Percentiles rank a stretch among this genome's conserved stretches.
phyloP scores from a whole-genome alignment of 2,113 vertebrate genomes.

The Myotis brandtii region DNA sequence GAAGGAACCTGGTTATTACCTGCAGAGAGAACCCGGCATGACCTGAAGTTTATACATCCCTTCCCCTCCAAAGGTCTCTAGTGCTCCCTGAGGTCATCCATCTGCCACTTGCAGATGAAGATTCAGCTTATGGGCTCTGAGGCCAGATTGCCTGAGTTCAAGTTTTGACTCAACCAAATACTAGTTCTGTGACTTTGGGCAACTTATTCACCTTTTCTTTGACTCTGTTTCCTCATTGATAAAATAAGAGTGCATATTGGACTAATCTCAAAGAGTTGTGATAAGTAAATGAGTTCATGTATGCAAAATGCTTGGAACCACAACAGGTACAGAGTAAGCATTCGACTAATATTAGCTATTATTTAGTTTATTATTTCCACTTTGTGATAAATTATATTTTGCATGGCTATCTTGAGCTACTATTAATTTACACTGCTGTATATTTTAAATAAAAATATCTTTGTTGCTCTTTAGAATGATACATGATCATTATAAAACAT shows the following conservation, averaged over 20 bases:
- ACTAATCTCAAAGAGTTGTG: background rate
- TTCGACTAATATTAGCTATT: background rate
- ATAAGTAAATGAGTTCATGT: background rate
- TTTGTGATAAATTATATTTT: constrained; percentile 4
- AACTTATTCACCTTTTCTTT: background rate
- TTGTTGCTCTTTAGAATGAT: constrained; percentile 43
- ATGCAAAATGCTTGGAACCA: background rate
- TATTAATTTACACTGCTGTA: background rate
- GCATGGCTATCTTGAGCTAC: background rate
- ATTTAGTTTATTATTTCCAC: constrained; percentile 7
- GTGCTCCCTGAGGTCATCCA: background rate
- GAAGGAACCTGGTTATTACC: background rate
- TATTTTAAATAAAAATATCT: constrained; percentile 29
- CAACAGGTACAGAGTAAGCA: background rate
- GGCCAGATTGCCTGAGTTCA: background rate
- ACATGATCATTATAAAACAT: background rate
- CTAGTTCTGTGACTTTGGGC: background rate
- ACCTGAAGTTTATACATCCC: background rate
- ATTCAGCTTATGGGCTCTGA: background rate
- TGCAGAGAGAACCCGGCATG: background rate
- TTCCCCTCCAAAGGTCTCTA: background rate
- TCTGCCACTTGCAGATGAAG: background rate
- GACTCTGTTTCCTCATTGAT: background rate
- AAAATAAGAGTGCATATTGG: background rate
- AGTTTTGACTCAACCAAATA: background rate